Base-by-base conservation (phyloP, 2,113 vertebrate species). In the Dipodomys spectabilis region DNA sequence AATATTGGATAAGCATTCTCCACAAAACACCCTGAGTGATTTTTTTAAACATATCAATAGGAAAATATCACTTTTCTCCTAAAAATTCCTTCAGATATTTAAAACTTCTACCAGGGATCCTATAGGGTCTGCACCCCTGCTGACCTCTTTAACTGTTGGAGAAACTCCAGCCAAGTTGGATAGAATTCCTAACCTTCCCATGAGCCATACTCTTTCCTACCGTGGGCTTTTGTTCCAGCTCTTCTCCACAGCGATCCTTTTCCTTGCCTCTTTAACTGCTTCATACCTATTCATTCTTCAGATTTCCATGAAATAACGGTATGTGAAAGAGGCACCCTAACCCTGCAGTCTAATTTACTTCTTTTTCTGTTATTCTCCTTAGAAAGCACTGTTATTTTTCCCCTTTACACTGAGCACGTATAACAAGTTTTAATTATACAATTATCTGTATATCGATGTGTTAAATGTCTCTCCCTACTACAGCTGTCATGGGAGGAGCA, bases 381-480 rank as follows among this genome's bases (percentile, higher is more conserved):
- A 53, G 6, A 71, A 30, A 75, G 82, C 53, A 49, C 86, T 78
- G 25, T 69, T 82, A n/a, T 80, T 92, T 93, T 75, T 71, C 53
- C 94, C 89, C 64, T 95, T 81, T 77, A 74, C 18, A 25, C 86
- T 90, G 68, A 86, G 73, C 64, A 65, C 79, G 82, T 77, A 23
- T 0, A 62, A 82, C 13, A 45, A 49, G 64, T 82, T 75, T 94
- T 94, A 95, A 95, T 96, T 86, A 87, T 39, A 25, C 39, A 49
- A 91, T 94, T 74, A 87, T 79, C 83, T 83, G 23, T 10, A 16
- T 39, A 19, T 44, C 49, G 49, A 7, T 91, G 2, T 35, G 68
- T 75, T 94, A 16, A 94, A 92, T 74, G 39, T 65, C 77, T 2
- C 20, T 67, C 72, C 75, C 49, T 6, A 18, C 25, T 30, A 13